Percentiles rank a stretch among this genome's conserved stretches.
These are phyloP conservation scores for Montipora efflorescens DNA, from an alignment of 64 coral and sea anemone species.

Conservation along the genomic window DNA sequence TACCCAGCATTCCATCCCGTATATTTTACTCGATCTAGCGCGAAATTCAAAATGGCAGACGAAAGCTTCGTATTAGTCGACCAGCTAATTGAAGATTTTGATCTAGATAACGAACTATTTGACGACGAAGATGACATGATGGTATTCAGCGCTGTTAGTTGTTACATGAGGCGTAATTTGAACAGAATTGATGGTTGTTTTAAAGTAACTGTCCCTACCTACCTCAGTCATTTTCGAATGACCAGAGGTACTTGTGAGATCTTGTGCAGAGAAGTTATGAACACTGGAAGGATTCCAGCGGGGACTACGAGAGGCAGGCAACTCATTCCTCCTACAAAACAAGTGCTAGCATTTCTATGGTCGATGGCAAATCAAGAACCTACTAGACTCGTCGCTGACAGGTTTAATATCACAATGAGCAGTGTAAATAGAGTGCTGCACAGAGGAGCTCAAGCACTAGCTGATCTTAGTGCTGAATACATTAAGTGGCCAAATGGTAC, in stretches of 20 bases:
- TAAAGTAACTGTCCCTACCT: conserved; percentile 8
- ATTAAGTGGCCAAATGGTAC: conserved; percentile 65
- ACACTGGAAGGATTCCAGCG: conserved; percentile 27
- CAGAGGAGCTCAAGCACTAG: conserved; percentile 26
- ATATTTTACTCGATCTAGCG: background rate
- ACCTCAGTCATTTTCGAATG: conserved; percentile 5
- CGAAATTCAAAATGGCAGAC: no score
- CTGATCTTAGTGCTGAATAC: background rate
- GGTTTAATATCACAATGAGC: conserved; percentile 57
- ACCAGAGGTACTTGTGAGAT: conserved; percentile 30
- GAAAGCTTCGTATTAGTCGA: no score
- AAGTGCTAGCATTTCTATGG: conserved; percentile 52
- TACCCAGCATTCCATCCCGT: background rate
- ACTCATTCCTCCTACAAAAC: conserved; percentile 39
- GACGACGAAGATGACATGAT: conserved; percentile 22
- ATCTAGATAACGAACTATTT: conserved; percentile 26
- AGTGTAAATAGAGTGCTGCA: conserved; percentile 45
- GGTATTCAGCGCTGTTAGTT: conserved; percentile 18
- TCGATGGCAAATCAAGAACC: conserved; percentile 60
- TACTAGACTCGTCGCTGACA: conserved; percentile 18
- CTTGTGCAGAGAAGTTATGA: conserved; percentile 68
- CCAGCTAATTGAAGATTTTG: conserved; percentile 9
- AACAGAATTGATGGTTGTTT: conserved; percentile 29
- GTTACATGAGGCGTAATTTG: conserved; percentile 40
- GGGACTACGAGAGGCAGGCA: conserved; percentile 3